Evolutionary conservation across 2,113 vertebrate species (phyloP), one percentile per base, ranked within the genome.

Genomic region (Coptodon rendalli): DNA sequence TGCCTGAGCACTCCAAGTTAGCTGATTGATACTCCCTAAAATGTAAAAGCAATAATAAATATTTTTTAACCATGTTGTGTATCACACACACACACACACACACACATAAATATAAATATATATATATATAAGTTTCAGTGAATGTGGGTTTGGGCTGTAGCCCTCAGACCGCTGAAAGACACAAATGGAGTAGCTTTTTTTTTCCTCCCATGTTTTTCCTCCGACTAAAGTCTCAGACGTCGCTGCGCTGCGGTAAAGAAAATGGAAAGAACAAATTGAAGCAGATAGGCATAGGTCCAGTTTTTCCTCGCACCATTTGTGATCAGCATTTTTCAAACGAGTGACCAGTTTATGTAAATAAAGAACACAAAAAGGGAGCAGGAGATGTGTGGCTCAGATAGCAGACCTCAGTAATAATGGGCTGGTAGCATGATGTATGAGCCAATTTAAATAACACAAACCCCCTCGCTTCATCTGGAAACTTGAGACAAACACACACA

Each of bases 281-380:
- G 91, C 92, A 66, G 93, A 95, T 93, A 94, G 89, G 93, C 93
- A 90, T 16, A 27, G 78, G 66, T 94, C 92, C 92, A 94, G 86
- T 27, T 87, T 85, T 86, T 81, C 66, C 89, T 90, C 57, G 93
- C 93, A 84, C 88, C 93, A 95, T 95, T 95, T 91, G 88, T 78
- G 83, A 86, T 85, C 86, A 85, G 53, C 85, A 24, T 89, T 92
- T 87, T 92, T 94, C 88, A 86, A 93, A 85, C 81, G 76, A 11
- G 59, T 94, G 94, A 95, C 93, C 95, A 93, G 93, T 96, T 95
- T 93, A 95, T 94, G 86, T 93, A 95, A 96, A 96, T 95, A 94
- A 80, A 92, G 86, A 86, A 71, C 80, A 90, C 66, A 87, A 87
- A 93, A 91, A 80, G 45, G 29, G 80, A 91, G 90, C 87, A 8